Evolutionary conservation across 2,888 invertebrate genomes (phyloP).

Genomic region (Ophioninae sp.): DNA sequence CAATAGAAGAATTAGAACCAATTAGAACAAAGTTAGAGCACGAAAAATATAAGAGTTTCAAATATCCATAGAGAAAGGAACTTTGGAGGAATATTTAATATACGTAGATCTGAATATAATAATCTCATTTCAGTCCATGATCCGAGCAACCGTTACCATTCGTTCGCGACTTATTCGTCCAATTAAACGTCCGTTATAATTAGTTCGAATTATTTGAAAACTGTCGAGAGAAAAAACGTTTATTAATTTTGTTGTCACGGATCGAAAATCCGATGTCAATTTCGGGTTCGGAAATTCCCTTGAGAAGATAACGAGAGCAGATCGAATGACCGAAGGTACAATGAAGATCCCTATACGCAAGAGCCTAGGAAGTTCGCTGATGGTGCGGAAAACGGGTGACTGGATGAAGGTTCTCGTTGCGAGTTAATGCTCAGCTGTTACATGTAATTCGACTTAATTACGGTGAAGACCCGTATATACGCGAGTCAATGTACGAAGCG

Average conservation of each 20-base stretch:
- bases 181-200: not conserved
- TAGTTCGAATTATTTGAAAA: not conserved
- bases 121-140: not conserved
- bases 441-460: conserved; percentile 79
- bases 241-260: not conserved
- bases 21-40: no score
- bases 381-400: conserved; percentile 78
- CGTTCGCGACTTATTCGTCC: not conserved
- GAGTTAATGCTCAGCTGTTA: conserved; percentile 80
- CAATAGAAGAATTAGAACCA: no score
- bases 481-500: conserved; percentile 68
- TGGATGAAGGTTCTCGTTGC: conserved; percentile 80
- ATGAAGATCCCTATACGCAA: conserved; percentile 64
- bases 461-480: conserved; percentile 66
- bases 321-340: conserved; percentile 71
- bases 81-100: no score
- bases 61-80: no score
- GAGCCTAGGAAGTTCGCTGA: conserved; percentile 67
- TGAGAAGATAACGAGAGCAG: conserved; percentile 66
- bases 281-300: conserved; percentile 25
- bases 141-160: not conserved
- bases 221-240: not conserved
- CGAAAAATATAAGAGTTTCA: no score
- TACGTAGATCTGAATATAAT: not conserved
- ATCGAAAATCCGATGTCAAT: not conserved